A percentile compares a stretch with the other conserved stretches of the same genome.
Evolutionary conservation across 1,140 invertebrate genomes (phyloP).

Genomic region (Campodea augens): DNA sequence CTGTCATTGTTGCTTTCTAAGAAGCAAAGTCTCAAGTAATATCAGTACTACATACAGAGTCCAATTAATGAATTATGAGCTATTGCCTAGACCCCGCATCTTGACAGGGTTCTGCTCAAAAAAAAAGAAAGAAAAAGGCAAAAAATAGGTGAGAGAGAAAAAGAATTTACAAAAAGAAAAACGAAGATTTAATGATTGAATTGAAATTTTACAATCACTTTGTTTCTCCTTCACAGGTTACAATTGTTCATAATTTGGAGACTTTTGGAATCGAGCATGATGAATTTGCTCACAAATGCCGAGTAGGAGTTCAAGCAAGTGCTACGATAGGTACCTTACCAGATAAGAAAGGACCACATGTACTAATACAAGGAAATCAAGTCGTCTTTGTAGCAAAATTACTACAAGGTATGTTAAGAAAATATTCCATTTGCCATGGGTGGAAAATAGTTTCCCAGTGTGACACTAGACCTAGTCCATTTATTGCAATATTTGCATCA

Average conservation of each 20-base stretch:
- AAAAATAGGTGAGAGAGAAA: background rate
- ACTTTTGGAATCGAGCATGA: conserved; percentile 57
- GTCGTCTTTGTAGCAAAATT: conserved; percentile 52
- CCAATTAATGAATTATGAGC: conserved; percentile 6
- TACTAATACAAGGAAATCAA: conserved; percentile 83
- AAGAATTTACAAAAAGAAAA: background rate
- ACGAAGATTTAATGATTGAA: conserved; percentile 1
- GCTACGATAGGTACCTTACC: conserved; percentile 55
- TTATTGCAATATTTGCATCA: too few species aligned
- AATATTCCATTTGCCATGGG: background rate
- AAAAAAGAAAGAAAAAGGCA: conserved; percentile 6
- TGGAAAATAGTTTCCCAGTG: too few species aligned
- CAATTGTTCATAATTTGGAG: conserved; percentile 70
- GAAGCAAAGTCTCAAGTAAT: too few species aligned
- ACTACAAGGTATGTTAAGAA: conserved; percentile 33
- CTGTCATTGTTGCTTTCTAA: too few species aligned
- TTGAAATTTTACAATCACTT: background rate
- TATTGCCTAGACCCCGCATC: conserved; percentile 6
- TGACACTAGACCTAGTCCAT: too few species aligned
- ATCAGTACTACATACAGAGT: too few species aligned
- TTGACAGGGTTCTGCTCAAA: conserved; percentile 1
- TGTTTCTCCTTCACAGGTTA: conserved; percentile 37
- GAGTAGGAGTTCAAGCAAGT: conserved; percentile 64
- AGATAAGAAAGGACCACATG: conserved; percentile 51
- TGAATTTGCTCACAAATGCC: conserved; percentile 62